Evolutionary conservation across 2,797 vertebrate genomes (phyloP).

Genomic region (Aselliscus stoliczkanus): DNA sequence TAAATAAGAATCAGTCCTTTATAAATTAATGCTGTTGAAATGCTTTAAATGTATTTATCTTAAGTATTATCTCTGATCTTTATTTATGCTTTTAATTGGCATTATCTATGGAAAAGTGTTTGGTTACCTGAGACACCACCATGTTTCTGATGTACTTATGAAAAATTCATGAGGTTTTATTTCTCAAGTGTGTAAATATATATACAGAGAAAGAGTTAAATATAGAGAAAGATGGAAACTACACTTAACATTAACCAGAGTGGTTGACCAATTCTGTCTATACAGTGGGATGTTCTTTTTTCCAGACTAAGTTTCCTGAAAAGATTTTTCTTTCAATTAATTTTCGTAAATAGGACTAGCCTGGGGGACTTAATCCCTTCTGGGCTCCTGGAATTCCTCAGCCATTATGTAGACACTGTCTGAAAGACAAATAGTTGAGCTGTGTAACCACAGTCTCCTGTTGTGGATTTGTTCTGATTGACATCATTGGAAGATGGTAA

Average conservation of each 20-base stretch:
- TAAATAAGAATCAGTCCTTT: background rate
- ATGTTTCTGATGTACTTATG: background rate
- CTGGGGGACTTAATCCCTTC: background rate
- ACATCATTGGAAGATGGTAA: background rate
- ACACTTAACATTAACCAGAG: background rate
- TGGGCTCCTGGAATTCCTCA: background rate
- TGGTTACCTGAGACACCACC: background rate
- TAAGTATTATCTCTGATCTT: background rate
- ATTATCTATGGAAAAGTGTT: background rate
- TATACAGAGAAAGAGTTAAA: background rate
- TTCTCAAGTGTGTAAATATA: background rate
- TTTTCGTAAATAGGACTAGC: background rate
- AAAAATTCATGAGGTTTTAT: background rate
- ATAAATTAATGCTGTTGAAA: conserved; percentile 13
- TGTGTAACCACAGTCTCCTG: background rate
- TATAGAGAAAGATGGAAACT: background rate
- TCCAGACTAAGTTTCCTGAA: background rate
- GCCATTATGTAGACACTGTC: background rate
- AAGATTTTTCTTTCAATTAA: conserved; percentile 22
- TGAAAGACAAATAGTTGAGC: background rate
- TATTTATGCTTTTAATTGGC: background rate
- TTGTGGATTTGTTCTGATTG: background rate
- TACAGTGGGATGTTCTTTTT: background rate
- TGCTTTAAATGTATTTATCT: conserved; percentile 11
- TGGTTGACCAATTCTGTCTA: background rate